phyloP scores from a whole-genome alignment of 2,888 invertebrate genomes.

The Neoscelio sp. region DNA sequence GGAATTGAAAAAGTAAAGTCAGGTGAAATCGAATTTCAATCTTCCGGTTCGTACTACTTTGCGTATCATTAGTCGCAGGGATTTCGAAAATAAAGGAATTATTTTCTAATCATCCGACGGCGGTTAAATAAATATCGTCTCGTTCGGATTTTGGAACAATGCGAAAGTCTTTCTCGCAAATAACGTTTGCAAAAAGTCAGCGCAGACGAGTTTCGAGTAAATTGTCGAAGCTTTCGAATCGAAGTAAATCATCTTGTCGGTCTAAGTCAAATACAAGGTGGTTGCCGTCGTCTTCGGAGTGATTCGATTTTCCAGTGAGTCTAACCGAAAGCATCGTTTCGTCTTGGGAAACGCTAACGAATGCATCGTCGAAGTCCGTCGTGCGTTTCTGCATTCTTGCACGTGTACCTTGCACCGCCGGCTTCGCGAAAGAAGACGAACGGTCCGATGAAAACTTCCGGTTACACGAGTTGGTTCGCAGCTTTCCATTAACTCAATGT shows the following conservation, averaged over 20 bases:
- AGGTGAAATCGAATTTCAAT: no score
- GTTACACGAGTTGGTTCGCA: constrained; percentile 22
- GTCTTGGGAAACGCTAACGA: constrained; percentile 61
- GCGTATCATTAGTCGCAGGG: no score
- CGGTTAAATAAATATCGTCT: constrained; percentile 16
- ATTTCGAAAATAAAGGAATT: constrained; percentile 4
- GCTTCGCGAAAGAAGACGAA: constrained; percentile 40
- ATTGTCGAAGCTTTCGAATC: constrained; percentile 50
- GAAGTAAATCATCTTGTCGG: constrained; percentile 74
- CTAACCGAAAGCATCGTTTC: constrained; percentile 55
- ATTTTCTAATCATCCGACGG: constrained; percentile 32
- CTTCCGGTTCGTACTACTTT: no score
- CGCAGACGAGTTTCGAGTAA: constrained; percentile 28
- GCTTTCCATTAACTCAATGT: constrained; percentile 65
- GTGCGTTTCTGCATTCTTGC: constrained; percentile 57
- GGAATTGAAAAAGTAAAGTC: constrained; percentile 15
- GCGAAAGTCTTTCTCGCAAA: constrained; percentile 31
- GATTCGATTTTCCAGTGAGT: constrained; percentile 61
- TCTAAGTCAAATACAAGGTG: constrained; percentile 79
- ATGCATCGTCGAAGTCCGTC: constrained; percentile 50
- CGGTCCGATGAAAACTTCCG: constrained; percentile 41
- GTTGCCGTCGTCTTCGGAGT: constrained; percentile 64
- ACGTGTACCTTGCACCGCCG: constrained; percentile 25
- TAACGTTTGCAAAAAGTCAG: constrained; percentile 40
- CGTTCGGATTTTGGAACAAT: constrained; percentile 17